Base-by-base conservation (phyloP, 2,797 vertebrate species). In the Mallotus villosus region DNA sequence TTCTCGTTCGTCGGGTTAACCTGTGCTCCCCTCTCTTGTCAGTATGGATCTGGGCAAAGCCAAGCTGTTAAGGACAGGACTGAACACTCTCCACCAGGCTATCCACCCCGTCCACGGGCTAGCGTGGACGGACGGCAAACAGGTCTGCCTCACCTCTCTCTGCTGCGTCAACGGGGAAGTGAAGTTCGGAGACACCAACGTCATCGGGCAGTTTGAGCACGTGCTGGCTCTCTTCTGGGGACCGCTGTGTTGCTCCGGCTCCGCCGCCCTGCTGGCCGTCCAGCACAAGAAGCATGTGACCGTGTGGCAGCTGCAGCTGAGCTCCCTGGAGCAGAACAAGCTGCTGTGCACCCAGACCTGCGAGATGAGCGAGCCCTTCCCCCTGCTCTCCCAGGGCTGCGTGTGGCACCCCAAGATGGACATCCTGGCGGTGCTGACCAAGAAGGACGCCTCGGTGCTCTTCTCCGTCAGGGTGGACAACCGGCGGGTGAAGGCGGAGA, bases 51-150 rank as follows among this genome's bases (percentile, higher is more conserved):
- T 99, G 70, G 98, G 98, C 71, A 95, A 96, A 83, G 97, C 95
- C 60, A 97, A 95, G 82, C 94, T 99, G 66, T 91, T 95, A 67
- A 92, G 96, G 90, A 95, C 94, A 0, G 96, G 97, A n/a, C 88
- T 97, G 82, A 99, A 99, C 70, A 91, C 93, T 1, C 90, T 99
- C 0, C 91, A 94, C 79, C 97, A 97, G 86, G 97, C 98, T 62
- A 83, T 98, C 68, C 97, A 99, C 81, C 96, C 96, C 0, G 19
- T 94, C 72, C 95, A 98, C 0, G 98, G 98, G 70, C 94, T 99
- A 11, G 95, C 95, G 1, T 99, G 98, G 97, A 99, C 97, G 0
- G 95, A 99, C 2, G 98, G 98, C 71, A 95, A 90, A 72, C 97
- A 96, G 81, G 95, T 99, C 62, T 93, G 95, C 71, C 87, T 99